Evolutionary conservation across 2,888 invertebrate genomes (phyloP).

Genomic region (Syrista parreyssii): DNA sequence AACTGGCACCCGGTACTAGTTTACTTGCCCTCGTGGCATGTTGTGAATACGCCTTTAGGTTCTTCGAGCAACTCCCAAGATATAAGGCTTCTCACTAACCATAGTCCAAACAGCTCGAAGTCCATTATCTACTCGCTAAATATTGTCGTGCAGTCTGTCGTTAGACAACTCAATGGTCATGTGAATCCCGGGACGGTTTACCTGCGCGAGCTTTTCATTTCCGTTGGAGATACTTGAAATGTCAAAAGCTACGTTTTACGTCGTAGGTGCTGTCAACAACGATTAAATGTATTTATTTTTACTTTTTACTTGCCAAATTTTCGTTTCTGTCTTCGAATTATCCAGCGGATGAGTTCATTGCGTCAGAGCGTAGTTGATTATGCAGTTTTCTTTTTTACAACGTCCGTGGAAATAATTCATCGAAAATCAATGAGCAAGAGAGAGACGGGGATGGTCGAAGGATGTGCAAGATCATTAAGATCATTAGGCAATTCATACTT

Average conservation of each 20-base stretch:
- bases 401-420: background rate
- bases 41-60: background rate
- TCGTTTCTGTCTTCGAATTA: background rate
- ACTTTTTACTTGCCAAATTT: background rate
- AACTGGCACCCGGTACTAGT: background rate
- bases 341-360: background rate
- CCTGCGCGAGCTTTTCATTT: background rate
- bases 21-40: background rate
- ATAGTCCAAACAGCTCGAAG: background rate
- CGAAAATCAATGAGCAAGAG: background rate
- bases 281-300: background rate
- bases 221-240: background rate
- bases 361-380: background rate
- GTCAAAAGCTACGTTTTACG: background rate
- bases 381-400: background rate
- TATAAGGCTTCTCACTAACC: background rate
- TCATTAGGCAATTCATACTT: background rate
- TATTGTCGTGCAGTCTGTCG: background rate
- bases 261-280: background rate
- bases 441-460: background rate
- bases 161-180: background rate
- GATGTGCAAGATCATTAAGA: too few relatives aligned
- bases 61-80: background rate
- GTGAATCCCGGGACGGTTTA: background rate
- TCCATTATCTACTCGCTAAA: background rate